Base-by-base conservation (phyloP, 2,113 vertebrate genomes). In the Hiodon tergisus region DNA sequence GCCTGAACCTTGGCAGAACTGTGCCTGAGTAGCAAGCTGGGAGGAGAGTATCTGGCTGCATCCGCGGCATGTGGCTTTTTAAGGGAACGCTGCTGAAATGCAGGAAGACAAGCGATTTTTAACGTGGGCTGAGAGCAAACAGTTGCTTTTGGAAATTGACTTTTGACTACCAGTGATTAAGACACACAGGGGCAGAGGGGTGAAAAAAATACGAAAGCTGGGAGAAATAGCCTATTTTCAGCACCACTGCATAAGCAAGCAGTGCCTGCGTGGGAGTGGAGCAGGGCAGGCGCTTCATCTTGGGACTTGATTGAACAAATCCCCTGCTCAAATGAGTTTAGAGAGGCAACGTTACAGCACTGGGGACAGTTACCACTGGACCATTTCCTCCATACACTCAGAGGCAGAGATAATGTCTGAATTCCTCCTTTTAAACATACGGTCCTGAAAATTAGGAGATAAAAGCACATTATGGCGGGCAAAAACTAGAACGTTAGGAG, bases 121-220 rank as follows among this genome's bases (percentile, higher is more conserved):
- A 1, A 2, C 51, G 72, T 79, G 70, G 78, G 77, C 50, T 52
- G n/a, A 65, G 10, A 47, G 51, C 13, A 31, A 47, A 17, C 50
- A n/a, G 63, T 31, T 50, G 52, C 46, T 76, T 83, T n/a, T 48
- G 53, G 72, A 79, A 75, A 58, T 17, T 58, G 47, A 87, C 31
- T 85, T 71, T 80, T 77, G 82, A 76, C 78, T 53, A 57, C 79
- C 67, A 77, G 77, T 82, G 78, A 86, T 85, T 82, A 77, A 86
- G 83, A 79, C 73, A 10, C 81, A 79, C 79, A 60, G 79, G 74
- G 61, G 55, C 70, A 67, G 82, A 80, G 47, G 72, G 63, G 53
- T 16, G 75, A 50, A 77, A 78, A 74, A 54, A 79, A 77, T 77
- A 17, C 77, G 73, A 58, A 78, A 57, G 78, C 47, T 53, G 57